phyloP scores from a whole-genome alignment of 2,113 vertebrate genomes.

The Pyrgilauda ruficollis region DNA sequence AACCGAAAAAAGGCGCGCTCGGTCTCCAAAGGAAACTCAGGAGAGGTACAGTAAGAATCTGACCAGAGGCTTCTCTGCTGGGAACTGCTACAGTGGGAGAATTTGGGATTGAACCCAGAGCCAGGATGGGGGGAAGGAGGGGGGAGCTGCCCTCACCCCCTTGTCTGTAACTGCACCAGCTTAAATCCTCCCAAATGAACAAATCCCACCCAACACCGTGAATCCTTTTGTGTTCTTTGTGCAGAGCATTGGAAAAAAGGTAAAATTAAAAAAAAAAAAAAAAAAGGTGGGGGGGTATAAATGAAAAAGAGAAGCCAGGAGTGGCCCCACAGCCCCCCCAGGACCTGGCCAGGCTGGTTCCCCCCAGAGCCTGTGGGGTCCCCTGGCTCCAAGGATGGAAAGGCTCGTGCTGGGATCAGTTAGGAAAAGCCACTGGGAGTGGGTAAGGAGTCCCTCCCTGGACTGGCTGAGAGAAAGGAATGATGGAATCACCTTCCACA shows the following conservation, averaged over 20 bases:
- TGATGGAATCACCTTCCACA: accelerated
- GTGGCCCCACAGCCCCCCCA: accelerated
- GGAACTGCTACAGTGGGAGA: not conserved
- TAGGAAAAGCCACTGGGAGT: not conserved
- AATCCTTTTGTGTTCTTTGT: conserved; percentile 35
- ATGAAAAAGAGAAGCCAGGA: not conserved
- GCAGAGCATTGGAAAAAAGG: not conserved
- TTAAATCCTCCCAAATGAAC: not conserved
- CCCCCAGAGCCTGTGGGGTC: accelerated
- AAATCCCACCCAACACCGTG: not conserved
- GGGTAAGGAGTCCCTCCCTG: accelerated
- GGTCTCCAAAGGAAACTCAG: conserved; percentile 68
- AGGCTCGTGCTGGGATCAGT: not conserved
- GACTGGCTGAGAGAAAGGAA: accelerated
- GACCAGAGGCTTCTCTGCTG: conserved; percentile 63
- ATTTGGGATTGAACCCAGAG: not conserved
- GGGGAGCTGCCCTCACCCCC: not conserved
- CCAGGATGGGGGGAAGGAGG: not conserved
- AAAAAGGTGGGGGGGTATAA: accelerated
- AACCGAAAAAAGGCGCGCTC: conserved; percentile 73
- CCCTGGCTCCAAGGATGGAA: not conserved
- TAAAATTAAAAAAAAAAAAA: accelerated
- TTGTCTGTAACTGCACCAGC: not conserved
- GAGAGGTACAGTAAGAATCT: conserved; percentile 45
- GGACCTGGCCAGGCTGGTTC: not conserved